Conservation (phyloP, 92 coral and sea anemone species). For the Anthopleura xanthogrammica region DNA sequence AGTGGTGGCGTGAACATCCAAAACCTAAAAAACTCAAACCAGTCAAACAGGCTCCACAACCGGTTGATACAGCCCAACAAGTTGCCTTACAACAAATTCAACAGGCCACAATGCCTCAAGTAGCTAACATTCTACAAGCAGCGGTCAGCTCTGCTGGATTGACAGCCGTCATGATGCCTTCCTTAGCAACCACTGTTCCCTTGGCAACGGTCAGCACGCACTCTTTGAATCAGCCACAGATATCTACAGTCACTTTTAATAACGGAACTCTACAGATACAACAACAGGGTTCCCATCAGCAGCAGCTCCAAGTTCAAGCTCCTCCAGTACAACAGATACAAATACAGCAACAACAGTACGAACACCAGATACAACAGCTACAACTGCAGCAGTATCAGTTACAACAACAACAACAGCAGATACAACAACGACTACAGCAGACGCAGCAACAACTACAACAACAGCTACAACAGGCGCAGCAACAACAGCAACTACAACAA, state of each 20-base stretch:
- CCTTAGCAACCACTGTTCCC: slow-evolving; percentile 69
- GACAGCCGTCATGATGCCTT: slow-evolving; percentile 83
- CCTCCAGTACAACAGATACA: slow-evolving; percentile 76
- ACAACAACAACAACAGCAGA: slow-evolving; percentile 88
- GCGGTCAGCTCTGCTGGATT: slow-evolving; percentile 88
- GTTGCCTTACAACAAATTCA: slow-evolving; percentile 89
- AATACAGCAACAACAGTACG: slow-evolving; percentile 90
- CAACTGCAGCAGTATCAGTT: slow-evolving; percentile 85
- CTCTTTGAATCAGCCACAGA: slow-evolving; percentile 73
- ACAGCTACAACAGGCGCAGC: slow-evolving; percentile 54
- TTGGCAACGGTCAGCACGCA: slow-evolving; percentile 67
- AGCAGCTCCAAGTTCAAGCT: slow-evolving; percentile 41
- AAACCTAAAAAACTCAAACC: slow-evolving; percentile 95
- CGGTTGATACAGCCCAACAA: slow-evolving; percentile 82
- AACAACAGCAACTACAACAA: slow-evolving; percentile 61
- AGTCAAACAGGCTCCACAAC: slow-evolving; percentile 67
- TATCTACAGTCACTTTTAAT: slow-evolving; percentile 69
- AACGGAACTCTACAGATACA: slow-evolving; percentile 86
- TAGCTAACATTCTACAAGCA: slow-evolving; percentile 82
- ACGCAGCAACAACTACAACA: slow-evolving; percentile 58
- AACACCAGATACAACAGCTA: slow-evolving; percentile 91
- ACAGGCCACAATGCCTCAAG: slow-evolving; percentile 71
- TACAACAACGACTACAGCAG: slow-evolving; percentile 85
- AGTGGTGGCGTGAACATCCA: slow-evolving; percentile 98
- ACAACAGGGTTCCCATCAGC: slow-evolving; percentile 45